Evolutionary conservation across 2,797 vertebrate species (phyloP), one percentile per base, ranked within the genome.

Genomic region (Apogon talboti): DNA sequence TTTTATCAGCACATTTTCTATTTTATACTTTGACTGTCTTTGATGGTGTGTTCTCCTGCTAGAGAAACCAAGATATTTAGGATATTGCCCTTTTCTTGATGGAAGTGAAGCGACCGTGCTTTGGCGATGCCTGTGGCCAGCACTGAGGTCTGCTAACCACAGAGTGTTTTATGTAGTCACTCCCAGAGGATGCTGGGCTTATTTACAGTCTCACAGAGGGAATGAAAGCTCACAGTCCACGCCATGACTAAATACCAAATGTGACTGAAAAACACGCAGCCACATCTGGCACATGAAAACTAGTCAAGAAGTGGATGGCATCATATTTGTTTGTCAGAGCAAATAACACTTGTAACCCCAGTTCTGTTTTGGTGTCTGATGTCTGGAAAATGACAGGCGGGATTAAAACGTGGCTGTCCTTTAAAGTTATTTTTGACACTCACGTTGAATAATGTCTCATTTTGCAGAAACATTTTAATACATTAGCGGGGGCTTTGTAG

Each of bases 181-280:
- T 81, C 81, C 82, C 85, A 55, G 66, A 90, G 84, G 86, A 87
- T 62, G 51, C 76, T 51, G 70, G 62, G 80, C 76, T 84, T 90
- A 87, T 89, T 90, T 89, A 86, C 85, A 83, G 78, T 76, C 84
- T 77, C 83, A 76, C 65, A 77, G 64, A 83, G 76, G 66, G 83
- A 81, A 78, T 74, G 70, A 77, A 67, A 64, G 58, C 84, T 79
- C 67, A 82, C 74, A 78, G 67, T 84, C 78, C 75, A 67, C 47
- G 44, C 74, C 73, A 84, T 65, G 69, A 77, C 82, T 86, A 85
- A 91, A 90, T 79, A 86, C 66, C 83, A 76, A 79, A 83, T 81
- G 76, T 77, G 83, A 83, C 80, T 58, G 63, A 66, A 82, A 78
- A 70, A 81, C 53, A 85, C 16, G 43, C 68, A 65, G 69, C 44